Base-by-base conservation (phyloP, 2,113 vertebrate species). In the Pavo muticus region DNA sequence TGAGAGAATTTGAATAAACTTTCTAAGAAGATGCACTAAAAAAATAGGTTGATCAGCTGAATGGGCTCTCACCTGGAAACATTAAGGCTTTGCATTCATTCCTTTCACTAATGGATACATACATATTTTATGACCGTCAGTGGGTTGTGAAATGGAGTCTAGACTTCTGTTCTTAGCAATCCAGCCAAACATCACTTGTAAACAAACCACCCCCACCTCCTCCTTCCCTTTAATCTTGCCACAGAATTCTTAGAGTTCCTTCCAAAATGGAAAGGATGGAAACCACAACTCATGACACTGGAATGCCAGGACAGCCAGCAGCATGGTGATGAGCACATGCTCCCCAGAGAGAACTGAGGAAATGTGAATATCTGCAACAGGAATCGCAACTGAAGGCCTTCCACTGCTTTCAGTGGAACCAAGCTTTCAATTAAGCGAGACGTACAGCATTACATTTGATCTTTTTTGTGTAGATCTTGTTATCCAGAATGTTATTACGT, bases 351-450 rank as follows among this genome's bases (percentile, higher is more conserved):
- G 3, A 59, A 23, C 5, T 24, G 75, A 32, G 7, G 37, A 42
- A 59, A 76, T 10, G 24, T 0, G 2, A 83, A 18, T 9, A 37
- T 1, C 13, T 61, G 8, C 0, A 3, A 63, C 2, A 16, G 5
- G 15, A 24, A 39, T n/a, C 47, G 68, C 11, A 68, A 35, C 25
- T 8, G 75, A 60, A 21, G 14, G 7, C 39, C 21, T 71, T 44
- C 42, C 14, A 20, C 6, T 37, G 11, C 12, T 27, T 32, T 57
- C 56, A 57, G 56, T 57, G 9, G 5, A 40, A 65, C 11, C 23
- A 50, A 63, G 20, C 69, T 74, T 70, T 44, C 19, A 12, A 4
- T 24, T 42, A 40, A 3, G 20, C 9, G 5, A n/a, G 8, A 75
- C 12, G 48, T 4, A n/a, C 0, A 69, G 20, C 12, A 64, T 27